phyloP scores from a whole-genome alignment of 1,140 invertebrate genomes.

The Cheumatopsyche charites region DNA sequence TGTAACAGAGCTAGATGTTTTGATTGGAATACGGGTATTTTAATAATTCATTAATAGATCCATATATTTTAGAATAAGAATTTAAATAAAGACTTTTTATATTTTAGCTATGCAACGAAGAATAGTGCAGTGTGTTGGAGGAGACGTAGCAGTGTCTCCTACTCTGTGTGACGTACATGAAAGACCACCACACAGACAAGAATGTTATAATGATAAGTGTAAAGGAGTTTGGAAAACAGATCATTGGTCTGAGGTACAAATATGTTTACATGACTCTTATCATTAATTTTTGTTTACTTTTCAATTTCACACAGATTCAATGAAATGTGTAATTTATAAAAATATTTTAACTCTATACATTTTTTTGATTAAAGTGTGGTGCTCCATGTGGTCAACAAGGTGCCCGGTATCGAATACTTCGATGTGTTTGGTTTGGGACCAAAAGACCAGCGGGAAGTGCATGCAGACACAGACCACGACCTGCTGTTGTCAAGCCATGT shows the following conservation, averaged over 20 bases:
- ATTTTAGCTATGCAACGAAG: constrained; percentile 74
- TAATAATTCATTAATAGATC: constrained; percentile 8
- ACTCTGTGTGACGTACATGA: constrained; percentile 69
- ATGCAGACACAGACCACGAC: constrained; percentile 75
- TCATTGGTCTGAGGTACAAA: constrained; percentile 85
- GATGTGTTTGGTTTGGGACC: constrained; percentile 87
- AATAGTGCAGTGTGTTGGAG: constrained; percentile 71
- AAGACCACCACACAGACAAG: constrained; percentile 72
- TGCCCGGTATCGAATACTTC: constrained; percentile 80
- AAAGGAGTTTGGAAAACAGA: constrained; percentile 83
- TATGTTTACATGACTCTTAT: too few species aligned
- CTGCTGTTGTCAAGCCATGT: constrained; percentile 78
- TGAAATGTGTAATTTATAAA: too few species aligned
- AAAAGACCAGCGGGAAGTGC: constrained; percentile 81
- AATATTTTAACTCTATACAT: too few species aligned
- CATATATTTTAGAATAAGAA: too few species aligned
- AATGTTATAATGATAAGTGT: constrained; percentile 81
- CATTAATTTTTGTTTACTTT: too few species aligned
- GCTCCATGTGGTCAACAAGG: constrained; percentile 73
- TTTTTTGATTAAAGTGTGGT: constrained; percentile 70
- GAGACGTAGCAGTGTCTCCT: constrained; percentile 67
- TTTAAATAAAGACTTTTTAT: too few species aligned
- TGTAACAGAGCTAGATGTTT: constrained; percentile 77
- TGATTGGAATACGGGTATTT: constrained; percentile 75
- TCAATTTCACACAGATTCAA: too few species aligned